Conservation (phyloP, 2,113 vertebrate genomes). For the Oreochromis aureus region DNA sequence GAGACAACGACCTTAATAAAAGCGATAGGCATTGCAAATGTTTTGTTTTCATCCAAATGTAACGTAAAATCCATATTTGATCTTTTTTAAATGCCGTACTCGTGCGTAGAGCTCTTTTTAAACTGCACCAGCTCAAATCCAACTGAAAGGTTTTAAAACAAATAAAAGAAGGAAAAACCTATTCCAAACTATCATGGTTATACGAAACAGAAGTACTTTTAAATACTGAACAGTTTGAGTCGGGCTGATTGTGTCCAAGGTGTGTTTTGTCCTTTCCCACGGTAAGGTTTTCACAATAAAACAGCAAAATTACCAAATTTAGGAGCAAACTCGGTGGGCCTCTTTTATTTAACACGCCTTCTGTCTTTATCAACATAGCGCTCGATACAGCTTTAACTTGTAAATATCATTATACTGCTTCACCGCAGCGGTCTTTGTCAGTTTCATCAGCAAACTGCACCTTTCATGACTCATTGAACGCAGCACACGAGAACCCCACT, state of each 20-base stretch:
- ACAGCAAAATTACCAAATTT: neutral
- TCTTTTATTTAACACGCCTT: neutral
- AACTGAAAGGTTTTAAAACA: neutral
- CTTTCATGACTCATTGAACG: neutral
- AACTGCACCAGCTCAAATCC: constrained; percentile 46
- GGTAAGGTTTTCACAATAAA: neutral
- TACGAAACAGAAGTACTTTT: neutral
- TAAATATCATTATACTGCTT: neutral
- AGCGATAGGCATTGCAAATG: neutral
- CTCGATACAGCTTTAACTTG: neutral
- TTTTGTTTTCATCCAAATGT: neutral
- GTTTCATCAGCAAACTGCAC: neutral
- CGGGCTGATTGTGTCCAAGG: neutral
- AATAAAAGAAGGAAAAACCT: neutral
- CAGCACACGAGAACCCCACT: neutral
- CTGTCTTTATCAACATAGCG: neutral
- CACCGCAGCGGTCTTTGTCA: neutral
- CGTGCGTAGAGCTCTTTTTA: neutral
- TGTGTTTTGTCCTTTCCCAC: neutral
- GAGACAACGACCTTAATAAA: neutral
- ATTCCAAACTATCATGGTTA: neutral
- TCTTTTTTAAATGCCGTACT: neutral
- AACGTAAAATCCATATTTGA: constrained; percentile 29
- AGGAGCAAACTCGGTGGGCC: neutral
- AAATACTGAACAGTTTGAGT: neutral